A percentile compares a stretch with the other conserved stretches of the same genome.
Conservation (phyloP, 1,140 invertebrate species). For the Thalassaphorura encarpata region DNA sequence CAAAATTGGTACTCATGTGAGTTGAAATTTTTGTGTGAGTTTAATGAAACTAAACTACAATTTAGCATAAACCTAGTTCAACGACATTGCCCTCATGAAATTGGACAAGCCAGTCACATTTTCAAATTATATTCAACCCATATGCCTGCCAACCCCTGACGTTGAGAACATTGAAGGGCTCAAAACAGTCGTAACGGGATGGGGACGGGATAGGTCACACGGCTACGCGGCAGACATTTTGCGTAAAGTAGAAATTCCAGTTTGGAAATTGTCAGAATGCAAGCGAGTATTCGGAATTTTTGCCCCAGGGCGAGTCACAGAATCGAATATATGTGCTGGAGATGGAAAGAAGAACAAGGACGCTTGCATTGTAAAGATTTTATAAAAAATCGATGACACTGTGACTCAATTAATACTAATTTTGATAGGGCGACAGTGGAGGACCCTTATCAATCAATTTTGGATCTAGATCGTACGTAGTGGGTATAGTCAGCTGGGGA, state of each 20-base stretch:
- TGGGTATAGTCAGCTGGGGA: slow-evolving; percentile 23
- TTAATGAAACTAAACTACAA: no score
- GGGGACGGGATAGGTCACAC: slow-evolving; percentile 17
- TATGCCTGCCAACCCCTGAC: slow-evolving; percentile 7
- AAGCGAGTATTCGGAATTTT: slow-evolving; percentile 12
- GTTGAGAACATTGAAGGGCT: background rate
- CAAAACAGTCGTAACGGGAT: slow-evolving; percentile 11
- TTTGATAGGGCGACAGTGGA: slow-evolving; percentile 18
- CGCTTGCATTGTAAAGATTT: slow-evolving; percentile 18
- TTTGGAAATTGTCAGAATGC: slow-evolving; percentile 24
- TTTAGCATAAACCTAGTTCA: slow-evolving; percentile 4
- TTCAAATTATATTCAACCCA: slow-evolving; percentile 18
- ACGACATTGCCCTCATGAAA: slow-evolving; percentile 21
- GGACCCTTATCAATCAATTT: background rate
- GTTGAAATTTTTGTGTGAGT: background rate
- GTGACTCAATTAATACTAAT: background rate
- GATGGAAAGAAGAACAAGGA: slow-evolving; percentile 27
- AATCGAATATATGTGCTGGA: slow-evolving; percentile 21
- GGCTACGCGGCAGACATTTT: slow-evolving; percentile 5
- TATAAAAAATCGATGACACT: background rate
- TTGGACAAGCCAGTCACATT: slow-evolving; percentile 14
- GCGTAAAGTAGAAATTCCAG: slow-evolving; percentile 21
- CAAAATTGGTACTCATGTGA: slow-evolving; percentile 11
- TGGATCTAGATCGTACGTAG: background rate
- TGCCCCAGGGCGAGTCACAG: slow-evolving; percentile 19